Evolutionary conservation across 2,888 invertebrate species (phyloP).

Genomic region (Alviniconcha strummeri): DNA sequence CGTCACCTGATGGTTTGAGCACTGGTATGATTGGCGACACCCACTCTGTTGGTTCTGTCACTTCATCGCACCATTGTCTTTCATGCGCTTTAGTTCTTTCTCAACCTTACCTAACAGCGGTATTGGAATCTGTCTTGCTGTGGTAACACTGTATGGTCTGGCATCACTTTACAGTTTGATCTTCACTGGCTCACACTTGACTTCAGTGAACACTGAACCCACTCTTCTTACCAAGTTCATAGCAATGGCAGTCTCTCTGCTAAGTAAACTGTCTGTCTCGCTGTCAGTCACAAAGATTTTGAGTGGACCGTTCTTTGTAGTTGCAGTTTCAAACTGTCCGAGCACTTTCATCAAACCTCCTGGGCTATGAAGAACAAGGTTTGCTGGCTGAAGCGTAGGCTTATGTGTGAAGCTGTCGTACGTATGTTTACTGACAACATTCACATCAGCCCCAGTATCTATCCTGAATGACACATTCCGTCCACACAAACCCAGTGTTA

Average conservation of each 20-base stretch:
- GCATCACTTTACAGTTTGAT: neutral
- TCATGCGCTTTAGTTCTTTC: neutral
- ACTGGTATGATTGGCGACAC: neutral
- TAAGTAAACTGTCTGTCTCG: neutral
- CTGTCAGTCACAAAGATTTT: neutral
- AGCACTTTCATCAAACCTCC: neutral
- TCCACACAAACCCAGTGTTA: no score
- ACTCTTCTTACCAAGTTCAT: neutral
- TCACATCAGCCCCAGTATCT: slow-evolving; percentile 4
- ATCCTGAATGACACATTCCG: neutral
- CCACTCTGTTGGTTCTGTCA: slow-evolving; percentile 13
- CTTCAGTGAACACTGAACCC: neutral
- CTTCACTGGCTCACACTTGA: neutral
- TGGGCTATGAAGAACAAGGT: neutral
- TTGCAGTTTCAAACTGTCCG: neutral
- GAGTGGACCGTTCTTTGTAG: neutral
- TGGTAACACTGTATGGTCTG: neutral
- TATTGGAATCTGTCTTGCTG: neutral
- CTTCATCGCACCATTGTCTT: neutral
- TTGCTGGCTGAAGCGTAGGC: neutral
- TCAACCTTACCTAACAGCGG: neutral
- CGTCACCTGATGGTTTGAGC: neutral
- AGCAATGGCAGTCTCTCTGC: neutral
- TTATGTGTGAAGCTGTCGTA: neutral
- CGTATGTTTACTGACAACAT: neutral